A percentile compares a stretch with the other conserved stretches of the same genome.
These are phyloP conservation scores for Venusia cambrica DNA, from an alignment of 2,888 invertebrate species.

Conservation along the genomic window DNA sequence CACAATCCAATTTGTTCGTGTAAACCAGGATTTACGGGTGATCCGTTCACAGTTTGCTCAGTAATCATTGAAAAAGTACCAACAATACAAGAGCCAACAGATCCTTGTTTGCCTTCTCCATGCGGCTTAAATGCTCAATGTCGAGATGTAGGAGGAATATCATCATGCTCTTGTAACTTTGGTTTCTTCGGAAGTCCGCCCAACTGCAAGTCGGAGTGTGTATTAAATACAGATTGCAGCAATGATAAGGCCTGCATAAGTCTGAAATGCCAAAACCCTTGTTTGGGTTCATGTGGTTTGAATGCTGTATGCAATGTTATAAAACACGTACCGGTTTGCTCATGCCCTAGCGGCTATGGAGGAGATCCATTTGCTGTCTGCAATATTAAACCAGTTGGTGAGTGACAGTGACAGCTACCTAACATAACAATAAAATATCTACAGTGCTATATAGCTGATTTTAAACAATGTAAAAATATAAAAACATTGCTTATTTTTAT, in stretches of 20 bases:
- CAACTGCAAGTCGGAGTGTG: constrained; percentile 87
- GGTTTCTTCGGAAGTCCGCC: constrained; percentile 87
- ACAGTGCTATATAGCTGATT: too few species aligned
- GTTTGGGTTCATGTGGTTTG: constrained; percentile 88
- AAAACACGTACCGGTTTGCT: constrained; percentile 88
- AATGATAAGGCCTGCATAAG: constrained; percentile 87
- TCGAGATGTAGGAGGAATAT: constrained; percentile 69
- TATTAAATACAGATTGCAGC: constrained; percentile 87
- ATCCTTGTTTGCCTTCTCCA: constrained; percentile 88
- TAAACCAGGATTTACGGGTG: constrained; percentile 81
- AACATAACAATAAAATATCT: too few species aligned
- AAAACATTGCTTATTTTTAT: too few species aligned
- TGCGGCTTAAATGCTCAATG: constrained; percentile 88
- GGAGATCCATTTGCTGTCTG: constrained; percentile 90
- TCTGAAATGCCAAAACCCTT: constrained; percentile 89
- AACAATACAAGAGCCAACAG: constrained; percentile 38
- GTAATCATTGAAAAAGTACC: constrained; percentile 49
- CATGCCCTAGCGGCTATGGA: constrained; percentile 82
- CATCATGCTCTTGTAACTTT: constrained; percentile 85
- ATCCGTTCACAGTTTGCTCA: constrained; percentile 82
- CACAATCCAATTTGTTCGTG: constrained; percentile 87
- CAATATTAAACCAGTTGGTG: constrained; percentile 74
- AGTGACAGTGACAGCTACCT: too few species aligned
- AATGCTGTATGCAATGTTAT: constrained; percentile 87
- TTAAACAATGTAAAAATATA: too few species aligned